A percentile compares a stretch with the other conserved stretches of the same genome.
These are phyloP conservation scores for Anisognathus igniventris DNA, from an alignment of 2,797 vertebrate species.

Conservation along the genomic window DNA sequence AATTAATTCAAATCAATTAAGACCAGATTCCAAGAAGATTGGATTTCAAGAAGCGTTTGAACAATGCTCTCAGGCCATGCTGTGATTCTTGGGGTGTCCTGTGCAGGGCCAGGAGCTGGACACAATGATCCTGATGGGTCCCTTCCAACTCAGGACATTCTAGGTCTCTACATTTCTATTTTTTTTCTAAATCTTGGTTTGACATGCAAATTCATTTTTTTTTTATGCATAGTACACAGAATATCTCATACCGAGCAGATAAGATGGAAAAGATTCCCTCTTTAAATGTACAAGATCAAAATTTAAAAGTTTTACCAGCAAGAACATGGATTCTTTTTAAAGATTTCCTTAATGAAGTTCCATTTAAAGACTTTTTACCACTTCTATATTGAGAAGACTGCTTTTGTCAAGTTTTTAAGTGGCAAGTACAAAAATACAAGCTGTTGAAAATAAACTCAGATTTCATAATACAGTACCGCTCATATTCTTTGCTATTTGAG, in stretches of 20 bases:
- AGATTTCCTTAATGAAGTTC: neutral
- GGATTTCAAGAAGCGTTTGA: neutral
- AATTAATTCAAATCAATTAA: neutral
- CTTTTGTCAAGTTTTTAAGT: neutral
- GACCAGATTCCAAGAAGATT: neutral
- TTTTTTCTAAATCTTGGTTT: neutral
- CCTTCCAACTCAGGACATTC: neutral
- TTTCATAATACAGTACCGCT: neutral
- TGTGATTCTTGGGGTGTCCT: neutral
- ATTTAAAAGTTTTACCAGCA: neutral
- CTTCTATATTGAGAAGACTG: neutral
- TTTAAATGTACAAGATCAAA: neutral
- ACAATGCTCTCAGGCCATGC: neutral
- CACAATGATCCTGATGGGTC: rapidly evolving
- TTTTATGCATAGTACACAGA: neutral
- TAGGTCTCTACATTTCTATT: neutral
- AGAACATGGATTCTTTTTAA: neutral
- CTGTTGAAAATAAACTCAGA: neutral
- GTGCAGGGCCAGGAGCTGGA: neutral
- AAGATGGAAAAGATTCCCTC: neutral
- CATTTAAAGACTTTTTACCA: neutral
- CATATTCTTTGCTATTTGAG: neutral
- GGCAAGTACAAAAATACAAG: neutral
- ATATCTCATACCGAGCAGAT: rapidly evolving
- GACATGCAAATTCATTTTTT: neutral